A percentile compares a stretch with the other conserved stretches of the same genome.
phyloP scores from a whole-genome alignment of 2,797 vertebrate genomes.

The Lemur catta region DNA sequence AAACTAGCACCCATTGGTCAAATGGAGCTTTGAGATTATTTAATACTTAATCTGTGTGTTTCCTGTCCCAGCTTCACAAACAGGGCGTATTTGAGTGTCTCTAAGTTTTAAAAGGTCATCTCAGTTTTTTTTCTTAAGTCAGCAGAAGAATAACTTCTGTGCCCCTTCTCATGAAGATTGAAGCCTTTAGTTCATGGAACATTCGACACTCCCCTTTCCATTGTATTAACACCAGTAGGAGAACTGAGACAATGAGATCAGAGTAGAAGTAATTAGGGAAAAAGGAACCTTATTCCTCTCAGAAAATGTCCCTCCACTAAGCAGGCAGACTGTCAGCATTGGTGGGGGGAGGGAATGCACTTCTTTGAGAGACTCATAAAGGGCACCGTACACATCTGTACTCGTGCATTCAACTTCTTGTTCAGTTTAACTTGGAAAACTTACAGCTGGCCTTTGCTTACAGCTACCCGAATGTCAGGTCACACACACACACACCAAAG shows the following conservation, averaged over 20 bases:
- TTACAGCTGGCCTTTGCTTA: neutral
- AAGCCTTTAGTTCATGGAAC: neutral
- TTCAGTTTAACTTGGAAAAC: conserved; percentile 8
- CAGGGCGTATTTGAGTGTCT: neutral
- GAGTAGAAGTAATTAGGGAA: neutral
- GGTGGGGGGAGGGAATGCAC: neutral
- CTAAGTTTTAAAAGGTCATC: neutral
- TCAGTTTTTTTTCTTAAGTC: neutral
- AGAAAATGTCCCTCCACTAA: neutral
- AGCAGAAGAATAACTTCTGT: neutral
- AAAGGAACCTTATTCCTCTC: neutral
- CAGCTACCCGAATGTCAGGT: neutral
- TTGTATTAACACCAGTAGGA: neutral
- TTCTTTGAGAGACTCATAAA: neutral
- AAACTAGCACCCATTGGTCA: neutral
- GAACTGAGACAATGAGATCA: neutral
- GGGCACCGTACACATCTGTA: neutral
- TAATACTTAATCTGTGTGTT: neutral
- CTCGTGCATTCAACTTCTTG: neutral
- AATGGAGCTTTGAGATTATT: neutral
- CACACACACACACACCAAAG: too few species aligned
- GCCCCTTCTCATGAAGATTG: neutral
- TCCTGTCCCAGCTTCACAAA: neutral
- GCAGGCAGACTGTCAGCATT: neutral
- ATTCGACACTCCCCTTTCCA: neutral